These are phyloP conservation scores for Acanthochromis polyacanthus DNA, from an alignment of 2,113 vertebrate species.

Conservation along the genomic window DNA sequence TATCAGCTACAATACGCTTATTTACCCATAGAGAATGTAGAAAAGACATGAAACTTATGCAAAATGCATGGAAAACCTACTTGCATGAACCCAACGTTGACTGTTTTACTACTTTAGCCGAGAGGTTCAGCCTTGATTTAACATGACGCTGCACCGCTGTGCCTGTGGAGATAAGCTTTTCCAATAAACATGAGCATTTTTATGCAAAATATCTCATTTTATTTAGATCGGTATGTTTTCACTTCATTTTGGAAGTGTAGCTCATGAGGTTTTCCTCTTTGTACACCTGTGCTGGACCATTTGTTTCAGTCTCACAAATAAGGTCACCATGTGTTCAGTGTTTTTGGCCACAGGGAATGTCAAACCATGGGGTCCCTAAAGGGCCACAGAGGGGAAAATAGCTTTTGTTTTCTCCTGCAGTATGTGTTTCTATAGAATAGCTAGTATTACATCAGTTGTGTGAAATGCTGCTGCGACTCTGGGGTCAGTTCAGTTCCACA, in stretches of 20 bases:
- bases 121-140: constrained; percentile 31
- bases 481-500: neutral
- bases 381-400: neutral
- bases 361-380: neutral
- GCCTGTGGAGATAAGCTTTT: constrained; percentile 71
- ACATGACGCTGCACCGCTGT: constrained; percentile 63
- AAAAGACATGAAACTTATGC: constrained; percentile 49
- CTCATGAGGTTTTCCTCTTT: neutral
- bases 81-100: constrained; percentile 62
- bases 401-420: constrained; percentile 18
- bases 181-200: constrained; percentile 63
- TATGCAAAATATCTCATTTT: constrained; percentile 8
- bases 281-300: neutral
- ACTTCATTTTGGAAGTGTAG: neutral
- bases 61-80: constrained; percentile 59
- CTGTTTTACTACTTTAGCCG: constrained; percentile 41
- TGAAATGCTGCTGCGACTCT: neutral
- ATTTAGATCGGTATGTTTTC: neutral
- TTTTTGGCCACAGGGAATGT: neutral
- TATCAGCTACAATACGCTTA: constrained; percentile 16
- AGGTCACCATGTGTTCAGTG: neutral
- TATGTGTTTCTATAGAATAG: constrained; percentile 13
- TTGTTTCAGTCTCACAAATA: neutral
- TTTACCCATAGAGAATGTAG: constrained; percentile 53
- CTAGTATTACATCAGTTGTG: neutral